Evolutionary conservation across 2,113 vertebrate species (phyloP), one percentile per base, ranked within the genome.

Genomic region (Chionis minor): DNA sequence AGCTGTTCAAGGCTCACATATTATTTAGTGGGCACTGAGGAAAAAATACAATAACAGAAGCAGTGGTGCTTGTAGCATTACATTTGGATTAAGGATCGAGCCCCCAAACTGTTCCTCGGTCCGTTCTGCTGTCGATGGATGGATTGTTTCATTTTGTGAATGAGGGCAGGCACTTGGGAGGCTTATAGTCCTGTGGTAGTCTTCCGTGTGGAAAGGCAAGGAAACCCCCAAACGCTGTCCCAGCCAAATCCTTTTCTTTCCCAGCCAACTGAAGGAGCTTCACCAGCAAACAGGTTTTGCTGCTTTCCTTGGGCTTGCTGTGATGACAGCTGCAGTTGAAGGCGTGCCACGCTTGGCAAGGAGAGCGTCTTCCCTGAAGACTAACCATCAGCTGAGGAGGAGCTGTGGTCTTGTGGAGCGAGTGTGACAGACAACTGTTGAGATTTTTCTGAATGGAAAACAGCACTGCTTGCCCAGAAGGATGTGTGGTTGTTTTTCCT

Each of bases 271-370:
- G 58, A 83, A 78, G 55, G 32, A 49, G 12, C 96, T 95, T 73
- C 38, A 87, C 24, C 26, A 90, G 51, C 42, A 78, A 85, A 84
- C 62, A 80, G 71, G 75, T 96, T 96, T 94, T 91, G 44, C 92
- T 1, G 4, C 88, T 87, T 97, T 83, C 73, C 61, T 78, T 8
- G 2, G 33, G 70, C 75, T 83, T 93, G 59, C 71, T 23, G 26
- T 72, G 42, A 80, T 81, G 90, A 72, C 49, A 49, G 33, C 62
- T 81, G 49, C 38, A 74, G 71, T 14, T 94, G 86, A 92, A 95
- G 44, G 51, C 1, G 0, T 80, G 70, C 70, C 80, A 75, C 14
- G 6, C 32, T 95, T 96, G 85, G 77, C 94, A 93, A 70, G 66
- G 55, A 88, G 55, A 69, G 9, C 0, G 1, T 59, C 70, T 86